Percentiles rank a stretch among this genome's conserved stretches.
Evolutionary conservation across 2,113 vertebrate genomes (phyloP).

Genomic region (Podiceps cristatus): DNA sequence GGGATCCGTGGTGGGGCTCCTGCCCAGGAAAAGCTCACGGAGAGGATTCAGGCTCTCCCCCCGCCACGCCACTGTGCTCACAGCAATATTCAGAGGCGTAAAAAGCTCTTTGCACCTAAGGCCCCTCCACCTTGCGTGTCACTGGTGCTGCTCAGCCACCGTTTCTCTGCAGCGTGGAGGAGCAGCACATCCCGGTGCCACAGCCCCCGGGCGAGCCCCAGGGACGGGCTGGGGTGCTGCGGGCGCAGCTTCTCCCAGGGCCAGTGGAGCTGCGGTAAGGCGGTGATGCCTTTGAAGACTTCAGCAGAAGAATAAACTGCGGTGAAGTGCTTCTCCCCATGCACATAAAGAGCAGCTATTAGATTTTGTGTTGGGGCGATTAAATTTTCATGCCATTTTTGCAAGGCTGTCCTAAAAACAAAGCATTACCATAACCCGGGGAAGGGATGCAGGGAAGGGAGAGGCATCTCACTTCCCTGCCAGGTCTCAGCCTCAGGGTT

Average conservation of each 20-base stretch:
- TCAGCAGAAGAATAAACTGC: not conserved
- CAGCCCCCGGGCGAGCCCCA: not conserved
- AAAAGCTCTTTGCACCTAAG: not conserved
- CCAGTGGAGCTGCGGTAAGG: rapidly evolving
- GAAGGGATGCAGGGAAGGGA: not conserved
- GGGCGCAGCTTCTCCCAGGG: rapidly evolving
- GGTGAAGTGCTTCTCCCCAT: not conserved
- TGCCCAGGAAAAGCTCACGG: rapidly evolving
- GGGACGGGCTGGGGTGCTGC: rapidly evolving
- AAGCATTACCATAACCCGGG: not conserved
- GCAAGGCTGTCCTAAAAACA: constrained; percentile 23
- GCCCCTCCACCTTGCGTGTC: rapidly evolving
- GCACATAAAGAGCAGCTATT: not conserved
- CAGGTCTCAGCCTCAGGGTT: not conserved
- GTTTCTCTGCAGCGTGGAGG: rapidly evolving
- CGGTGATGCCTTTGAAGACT: not conserved
- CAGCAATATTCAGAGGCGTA: not conserved
- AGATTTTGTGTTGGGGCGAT: not conserved
- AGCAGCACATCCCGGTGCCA: not conserved
- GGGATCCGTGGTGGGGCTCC: not conserved
- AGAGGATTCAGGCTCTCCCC: rapidly evolving
- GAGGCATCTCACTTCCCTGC: not conserved
- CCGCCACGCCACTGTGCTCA: rapidly evolving
- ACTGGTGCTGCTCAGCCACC: not conserved
- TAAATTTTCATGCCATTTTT: constrained; percentile 38